These are phyloP conservation scores for Virgularia gustaviana DNA, from an alignment of 92 coral and sea anemone species.

Conservation along the genomic window DNA sequence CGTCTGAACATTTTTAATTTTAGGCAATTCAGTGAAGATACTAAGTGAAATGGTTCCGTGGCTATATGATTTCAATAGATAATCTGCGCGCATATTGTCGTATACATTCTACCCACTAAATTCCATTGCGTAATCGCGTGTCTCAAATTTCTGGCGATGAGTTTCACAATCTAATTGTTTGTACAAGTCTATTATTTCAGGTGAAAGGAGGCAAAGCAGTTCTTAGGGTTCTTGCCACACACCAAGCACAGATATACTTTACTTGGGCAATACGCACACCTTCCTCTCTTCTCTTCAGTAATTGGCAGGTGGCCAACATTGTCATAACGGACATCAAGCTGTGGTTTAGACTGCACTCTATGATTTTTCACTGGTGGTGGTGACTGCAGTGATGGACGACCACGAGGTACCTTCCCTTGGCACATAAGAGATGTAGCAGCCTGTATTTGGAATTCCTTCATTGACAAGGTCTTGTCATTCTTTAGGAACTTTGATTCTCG, in stretches of 20 bases:
- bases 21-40: no score
- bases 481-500: neutral
- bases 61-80: no score
- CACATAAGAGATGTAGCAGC: slow-evolving; percentile 4
- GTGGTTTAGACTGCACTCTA: neutral
- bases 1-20: no score
- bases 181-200: no score
- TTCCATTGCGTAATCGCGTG: no score
- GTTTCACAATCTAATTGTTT: no score
- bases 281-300: neutral
- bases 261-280: neutral
- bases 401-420: neutral
- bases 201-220: neutral
- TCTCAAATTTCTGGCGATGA: no score
- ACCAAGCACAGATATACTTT: no score
- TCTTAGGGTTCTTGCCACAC: no score
- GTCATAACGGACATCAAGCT: neutral
- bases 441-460: neutral
- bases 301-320: slow-evolving; percentile 15
- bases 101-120: no score
- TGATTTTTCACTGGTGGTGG: slow-evolving; percentile 19
- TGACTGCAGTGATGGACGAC: slow-evolving; percentile 2
- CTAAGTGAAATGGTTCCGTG: no score
- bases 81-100: no score
- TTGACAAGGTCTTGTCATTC: neutral